These are phyloP conservation scores for Odontothrips loti DNA, from an alignment of 2,888 invertebrate genomes.

Conservation along the genomic window DNA sequence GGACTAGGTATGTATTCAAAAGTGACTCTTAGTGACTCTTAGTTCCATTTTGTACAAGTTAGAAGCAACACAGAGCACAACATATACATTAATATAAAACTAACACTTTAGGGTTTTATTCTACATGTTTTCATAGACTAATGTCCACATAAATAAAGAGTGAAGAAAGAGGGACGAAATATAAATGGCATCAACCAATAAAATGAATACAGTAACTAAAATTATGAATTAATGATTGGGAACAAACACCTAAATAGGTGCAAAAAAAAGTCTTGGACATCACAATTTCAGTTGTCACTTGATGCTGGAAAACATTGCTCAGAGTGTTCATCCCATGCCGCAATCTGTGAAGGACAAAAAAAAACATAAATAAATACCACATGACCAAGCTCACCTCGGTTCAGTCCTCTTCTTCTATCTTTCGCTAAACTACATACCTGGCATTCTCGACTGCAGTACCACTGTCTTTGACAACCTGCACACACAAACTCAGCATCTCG, in stretches of 20 bases:
- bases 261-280: background rate
- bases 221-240: background rate
- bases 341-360: slow-evolving; percentile 55
- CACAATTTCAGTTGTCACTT: slow-evolving; percentile 6
- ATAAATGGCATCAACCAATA: background rate
- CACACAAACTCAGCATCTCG: slow-evolving; percentile 81
- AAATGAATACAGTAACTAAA: background rate
- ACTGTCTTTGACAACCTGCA: slow-evolving; percentile 85
- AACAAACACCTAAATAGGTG: background rate
- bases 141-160: background rate
- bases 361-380: slow-evolving; percentile 32
- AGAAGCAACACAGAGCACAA: background rate
- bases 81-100: background rate
- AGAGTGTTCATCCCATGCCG: slow-evolving; percentile 83
- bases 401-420: slow-evolving; percentile 27
- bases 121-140: background rate
- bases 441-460: slow-evolving; percentile 91
- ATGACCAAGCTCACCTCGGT: background rate
- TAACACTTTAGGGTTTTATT: background rate
- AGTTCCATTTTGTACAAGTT: slow-evolving; percentile 8
- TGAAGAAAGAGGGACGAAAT: background rate
- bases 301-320: slow-evolving; percentile 60
- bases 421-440: slow-evolving; percentile 65
- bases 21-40: background rate
- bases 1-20: slow-evolving; percentile 12